These are phyloP conservation scores for Heterotilapia buettikoferi DNA, from an alignment of 2,113 vertebrate species.

Conservation along the genomic window DNA sequence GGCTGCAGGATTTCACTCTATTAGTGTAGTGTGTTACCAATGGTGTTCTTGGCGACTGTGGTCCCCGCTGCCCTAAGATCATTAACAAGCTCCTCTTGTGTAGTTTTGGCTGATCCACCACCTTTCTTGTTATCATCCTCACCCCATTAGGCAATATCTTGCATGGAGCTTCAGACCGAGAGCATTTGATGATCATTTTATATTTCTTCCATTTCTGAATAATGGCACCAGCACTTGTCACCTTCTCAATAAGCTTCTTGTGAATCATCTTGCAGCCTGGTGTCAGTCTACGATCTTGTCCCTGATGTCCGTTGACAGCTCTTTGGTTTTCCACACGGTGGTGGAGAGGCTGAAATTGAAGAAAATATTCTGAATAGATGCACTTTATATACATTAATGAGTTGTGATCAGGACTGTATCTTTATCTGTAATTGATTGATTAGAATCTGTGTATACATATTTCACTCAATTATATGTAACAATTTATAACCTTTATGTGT, in stretches of 20 bases:
- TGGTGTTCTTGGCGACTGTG: background rate
- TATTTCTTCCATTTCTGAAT: background rate
- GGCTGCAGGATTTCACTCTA: background rate
- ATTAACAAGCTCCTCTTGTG: background rate
- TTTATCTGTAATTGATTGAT: background rate
- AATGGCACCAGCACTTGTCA: background rate
- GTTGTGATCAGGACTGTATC: background rate
- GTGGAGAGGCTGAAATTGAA: background rate
- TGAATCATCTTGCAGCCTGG: background rate
- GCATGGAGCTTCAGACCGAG: background rate
- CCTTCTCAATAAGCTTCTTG: background rate
- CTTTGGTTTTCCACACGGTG: background rate
- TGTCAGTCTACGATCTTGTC: background rate
- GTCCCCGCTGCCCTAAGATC: accelerated
- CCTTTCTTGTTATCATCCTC: background rate
- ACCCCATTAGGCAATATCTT: background rate
- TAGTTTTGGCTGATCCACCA: background rate
- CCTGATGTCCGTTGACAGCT: background rate
- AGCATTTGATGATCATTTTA: background rate
- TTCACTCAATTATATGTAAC: background rate
- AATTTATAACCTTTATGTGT: background rate
- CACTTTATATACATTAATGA: background rate
- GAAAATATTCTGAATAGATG: background rate
- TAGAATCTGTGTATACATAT: background rate
- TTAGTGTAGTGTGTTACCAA: background rate